phyloP scores from a whole-genome alignment of 1,140 invertebrate genomes.

The Uloborus diversus region DNA sequence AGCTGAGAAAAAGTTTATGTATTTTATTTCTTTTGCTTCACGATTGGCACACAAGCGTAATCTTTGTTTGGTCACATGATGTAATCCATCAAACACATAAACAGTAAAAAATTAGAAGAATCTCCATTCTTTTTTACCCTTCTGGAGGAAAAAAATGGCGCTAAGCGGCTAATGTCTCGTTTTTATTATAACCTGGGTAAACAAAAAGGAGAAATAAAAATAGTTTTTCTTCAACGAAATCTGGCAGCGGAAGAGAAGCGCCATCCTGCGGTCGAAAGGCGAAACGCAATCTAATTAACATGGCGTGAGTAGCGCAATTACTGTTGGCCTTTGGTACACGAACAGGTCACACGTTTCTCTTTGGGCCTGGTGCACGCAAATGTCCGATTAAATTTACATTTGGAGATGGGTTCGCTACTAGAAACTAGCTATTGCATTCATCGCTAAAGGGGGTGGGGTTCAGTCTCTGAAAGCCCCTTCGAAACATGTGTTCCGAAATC shows the following conservation, averaged over 20 bases:
- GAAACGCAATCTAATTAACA: conserved; percentile 54
- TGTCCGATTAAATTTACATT: conserved; percentile 55
- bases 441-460: conserved; percentile 30
- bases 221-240: neutral
- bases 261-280: conserved; percentile 23
- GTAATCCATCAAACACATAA: conserved; percentile 33
- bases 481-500: conserved; percentile 46
- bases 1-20: neutral
- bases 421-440: conserved; percentile 32
- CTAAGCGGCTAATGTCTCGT: conserved; percentile 17
- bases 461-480: conserved; percentile 9
- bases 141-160: neutral
- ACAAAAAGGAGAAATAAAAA: conserved; percentile 11
- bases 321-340: conserved; percentile 55
- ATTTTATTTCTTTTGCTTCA: neutral
- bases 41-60: conserved; percentile 31
- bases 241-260: neutral
- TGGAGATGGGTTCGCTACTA: conserved; percentile 51
- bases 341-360: conserved; percentile 51
- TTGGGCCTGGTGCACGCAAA: conserved; percentile 28
- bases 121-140: neutral
- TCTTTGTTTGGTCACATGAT: conserved; percentile 21
- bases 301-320: conserved; percentile 53
- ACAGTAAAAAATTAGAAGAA: conserved; percentile 25
- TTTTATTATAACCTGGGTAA: neutral